These are phyloP conservation scores for Gavialis gangeticus DNA, from an alignment of 2,113 vertebrate species.

Conservation along the genomic window DNA sequence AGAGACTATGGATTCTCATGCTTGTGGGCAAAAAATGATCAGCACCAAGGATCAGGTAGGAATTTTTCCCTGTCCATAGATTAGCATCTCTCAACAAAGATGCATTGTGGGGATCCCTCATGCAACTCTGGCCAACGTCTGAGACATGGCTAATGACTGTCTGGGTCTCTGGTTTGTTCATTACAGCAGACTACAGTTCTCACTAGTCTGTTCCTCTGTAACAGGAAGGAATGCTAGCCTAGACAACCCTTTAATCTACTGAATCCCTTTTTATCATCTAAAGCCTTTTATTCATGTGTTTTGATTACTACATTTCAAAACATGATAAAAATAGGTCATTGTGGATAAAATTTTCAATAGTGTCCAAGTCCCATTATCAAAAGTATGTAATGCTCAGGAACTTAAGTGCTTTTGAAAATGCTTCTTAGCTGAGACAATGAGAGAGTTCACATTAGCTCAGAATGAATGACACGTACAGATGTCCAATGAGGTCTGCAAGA, in stretches of 20 bases:
- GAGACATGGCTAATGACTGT: background rate
- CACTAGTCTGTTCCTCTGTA: background rate
- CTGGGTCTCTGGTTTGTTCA: background rate
- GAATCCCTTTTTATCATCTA: background rate
- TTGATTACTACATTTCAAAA: background rate
- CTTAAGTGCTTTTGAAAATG: background rate
- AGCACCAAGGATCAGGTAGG: background rate
- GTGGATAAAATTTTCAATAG: constrained; percentile 4
- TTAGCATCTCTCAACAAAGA: background rate
- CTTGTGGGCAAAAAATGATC: background rate
- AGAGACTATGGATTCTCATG: background rate
- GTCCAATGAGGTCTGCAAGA: background rate
- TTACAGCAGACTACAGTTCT: background rate
- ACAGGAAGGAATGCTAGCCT: background rate
- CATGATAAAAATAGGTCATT: background rate
- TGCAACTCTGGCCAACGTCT: background rate
- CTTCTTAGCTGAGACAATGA: background rate
- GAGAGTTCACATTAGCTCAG: background rate
- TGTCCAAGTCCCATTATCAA: background rate
- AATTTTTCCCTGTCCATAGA: background rate
- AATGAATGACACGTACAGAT: background rate
- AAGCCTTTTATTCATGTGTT: background rate
- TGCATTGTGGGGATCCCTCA: background rate
- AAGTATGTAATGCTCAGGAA: background rate
- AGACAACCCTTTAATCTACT: background rate